phyloP scores from a whole-genome alignment of 2,888 invertebrate species.

The Colletes collaris region DNA sequence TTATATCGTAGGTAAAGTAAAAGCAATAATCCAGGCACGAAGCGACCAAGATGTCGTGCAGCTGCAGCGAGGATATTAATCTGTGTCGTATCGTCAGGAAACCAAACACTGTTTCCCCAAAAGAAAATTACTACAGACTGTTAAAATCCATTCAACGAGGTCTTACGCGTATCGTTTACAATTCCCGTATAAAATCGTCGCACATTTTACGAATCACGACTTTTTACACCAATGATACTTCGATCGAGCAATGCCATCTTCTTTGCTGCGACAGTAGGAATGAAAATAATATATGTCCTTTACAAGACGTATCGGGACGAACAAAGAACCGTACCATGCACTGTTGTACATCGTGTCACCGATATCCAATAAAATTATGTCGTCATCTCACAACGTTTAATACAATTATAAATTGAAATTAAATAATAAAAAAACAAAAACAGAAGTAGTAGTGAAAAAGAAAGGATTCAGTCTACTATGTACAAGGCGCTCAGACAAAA shows the following conservation, averaged over 20 bases:
- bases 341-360: background rate
- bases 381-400: background rate
- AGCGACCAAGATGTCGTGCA: constrained; percentile 64
- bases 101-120: constrained; percentile 75
- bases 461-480: constrained; percentile 57
- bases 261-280: constrained; percentile 8
- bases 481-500: constrained; percentile 62
- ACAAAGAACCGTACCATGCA: no score
- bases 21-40: constrained; percentile 44
- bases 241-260: background rate
- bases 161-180: constrained; percentile 22
- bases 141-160: constrained; percentile 39
- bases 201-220: no score
- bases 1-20: constrained; percentile 19
- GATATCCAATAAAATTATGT: no score
- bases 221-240: background rate
- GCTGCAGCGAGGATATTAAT: constrained; percentile 67
- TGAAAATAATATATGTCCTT: background rate
- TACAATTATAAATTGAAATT: background rate
- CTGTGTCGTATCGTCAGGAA: constrained; percentile 64
- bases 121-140: constrained; percentile 62
- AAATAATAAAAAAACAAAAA: background rate
- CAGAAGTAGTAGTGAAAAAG: constrained; percentile 1
- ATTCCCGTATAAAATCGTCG: background rate
- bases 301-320: background rate